Evolutionary conservation across 2,888 invertebrate species (phyloP), one percentile per base, ranked within the genome.

Genomic region (Caenorhabditis uteleia): DNA sequence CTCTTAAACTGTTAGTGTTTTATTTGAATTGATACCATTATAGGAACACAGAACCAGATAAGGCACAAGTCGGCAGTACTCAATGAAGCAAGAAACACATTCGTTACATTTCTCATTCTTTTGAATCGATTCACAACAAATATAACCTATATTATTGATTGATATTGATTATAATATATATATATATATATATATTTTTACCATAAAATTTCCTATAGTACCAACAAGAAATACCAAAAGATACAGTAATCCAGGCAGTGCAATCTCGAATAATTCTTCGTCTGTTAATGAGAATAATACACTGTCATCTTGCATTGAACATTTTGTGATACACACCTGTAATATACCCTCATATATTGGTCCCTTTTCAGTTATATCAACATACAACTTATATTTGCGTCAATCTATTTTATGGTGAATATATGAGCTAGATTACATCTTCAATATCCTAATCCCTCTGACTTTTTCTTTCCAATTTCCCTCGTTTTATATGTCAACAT

Each of bases 41-140:
- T 88, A 8, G 90, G 90, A 60, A 90, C 88, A 84, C 90, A 90
- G 78, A 89, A 86, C 57, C 88, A 84, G 57, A 90, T 88, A 42
- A 90, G 87, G 26, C 89, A 86, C 2, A 90, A 86, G 84, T 90
- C 90, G 8, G 89, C 89, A 0, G 88, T 88, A 7, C 89, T 89
- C 57, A 90, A 84, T 73, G 89, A 89, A 20, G 89, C 88, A 36
- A 90, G 85, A 79, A 90, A 89, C 44, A 89, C 87, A 80, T 90
- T 90, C 23, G 89, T 89, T 39, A 85, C 87, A 76, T 86, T 88
- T 2, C 75, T 65, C 77, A 77, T 77, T 42, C 77, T 29, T 36
- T 70, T 71, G 64, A 77, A 77, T n/a, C 77, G 71, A 43, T 77
- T 77, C 12, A 77, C 77, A 4, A 77, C 77, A 51, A 77, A 75